phyloP scores from a whole-genome alignment of 2,113 vertebrate species.

The Microtus montanus region DNA sequence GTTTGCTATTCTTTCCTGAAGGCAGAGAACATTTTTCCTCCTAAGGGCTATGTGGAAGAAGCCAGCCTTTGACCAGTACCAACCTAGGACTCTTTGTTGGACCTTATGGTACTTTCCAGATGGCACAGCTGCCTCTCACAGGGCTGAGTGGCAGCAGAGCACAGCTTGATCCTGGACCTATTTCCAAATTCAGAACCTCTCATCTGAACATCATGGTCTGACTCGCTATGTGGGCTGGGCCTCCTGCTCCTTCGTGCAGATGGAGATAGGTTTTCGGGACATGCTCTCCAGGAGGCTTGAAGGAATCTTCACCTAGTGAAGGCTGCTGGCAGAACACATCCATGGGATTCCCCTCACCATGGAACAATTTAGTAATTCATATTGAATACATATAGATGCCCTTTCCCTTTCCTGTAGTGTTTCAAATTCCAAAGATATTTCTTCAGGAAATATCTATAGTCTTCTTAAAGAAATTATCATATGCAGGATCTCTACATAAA shows the following conservation, averaged over 20 bases:
- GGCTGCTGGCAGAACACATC: not conserved
- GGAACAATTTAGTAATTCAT: not conserved
- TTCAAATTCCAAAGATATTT: not conserved
- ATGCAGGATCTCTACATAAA: not conserved
- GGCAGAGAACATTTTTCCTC: too few species aligned
- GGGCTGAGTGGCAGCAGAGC: not conserved
- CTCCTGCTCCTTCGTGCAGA: not conserved
- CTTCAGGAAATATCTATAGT: not conserved
- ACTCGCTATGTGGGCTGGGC: accelerated
- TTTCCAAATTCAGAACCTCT: not conserved
- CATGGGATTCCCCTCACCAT: not conserved
- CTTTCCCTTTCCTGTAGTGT: not conserved
- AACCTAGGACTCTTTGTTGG: not conserved
- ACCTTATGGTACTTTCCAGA: not conserved
- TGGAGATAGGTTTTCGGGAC: not conserved
- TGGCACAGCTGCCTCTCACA: too few species aligned
- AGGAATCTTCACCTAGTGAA: not conserved
- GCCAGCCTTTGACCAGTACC: not conserved
- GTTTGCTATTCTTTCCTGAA: too few species aligned
- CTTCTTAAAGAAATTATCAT: not conserved
- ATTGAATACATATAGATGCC: not conserved
- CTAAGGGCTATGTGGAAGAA: not conserved
- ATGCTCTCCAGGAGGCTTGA: not conserved
- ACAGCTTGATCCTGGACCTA: not conserved
- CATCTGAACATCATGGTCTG: too few species aligned